Evolutionary conservation across 2,113 vertebrate species (phyloP), one percentile per base, ranked within the genome.

Genomic region (Suncus etruscus): DNA sequence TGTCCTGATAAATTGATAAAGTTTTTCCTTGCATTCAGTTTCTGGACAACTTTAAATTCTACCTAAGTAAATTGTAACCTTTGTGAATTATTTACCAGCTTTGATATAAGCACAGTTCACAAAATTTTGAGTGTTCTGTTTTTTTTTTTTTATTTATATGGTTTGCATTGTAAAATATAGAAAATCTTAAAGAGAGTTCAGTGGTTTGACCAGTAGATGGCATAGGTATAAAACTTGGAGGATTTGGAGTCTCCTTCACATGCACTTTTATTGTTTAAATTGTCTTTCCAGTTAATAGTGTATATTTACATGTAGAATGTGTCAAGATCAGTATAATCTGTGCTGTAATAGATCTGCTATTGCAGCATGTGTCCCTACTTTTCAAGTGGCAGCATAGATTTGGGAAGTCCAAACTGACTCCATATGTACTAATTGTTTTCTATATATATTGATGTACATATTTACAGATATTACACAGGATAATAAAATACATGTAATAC

Each of bases 221-320:
- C 70, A 72, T 95, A 84, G 81, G 8, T 86, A 15, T 89, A 79
- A 74, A 2, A 24, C 54, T 90, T 93, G 75, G 61, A 90, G 83
- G 39, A 76, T 66, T 48, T 95, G 77, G 90, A 94, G 82, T 85
- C 73, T 11, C 4, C 75, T 73, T 73, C 80, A 92, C 95, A 65
- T 88, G 77, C 89, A 8, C 94, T 95, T 91, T 20, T 93, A 94
- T 76, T 54, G 89, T 95, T 85, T 95, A 69, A 89, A 58, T 2
- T 93, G 87, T 15, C 66, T 90, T 95, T 91, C 81, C 32, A 79
- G 78, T 84, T 92, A 87, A 69, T 83, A 81, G 27, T 91, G 25
- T 32, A 65, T n/a, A 84, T 85, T 89, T 85, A 93, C 70, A 84
- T 89, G 90, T 87, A 84, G 63, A 90, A 82, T 72, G 20, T 92